A percentile compares a stretch with the other conserved stretches of the same genome.
phyloP scores from a whole-genome alignment of 2,113 vertebrate genomes.

The Mormyrus lacerda region DNA sequence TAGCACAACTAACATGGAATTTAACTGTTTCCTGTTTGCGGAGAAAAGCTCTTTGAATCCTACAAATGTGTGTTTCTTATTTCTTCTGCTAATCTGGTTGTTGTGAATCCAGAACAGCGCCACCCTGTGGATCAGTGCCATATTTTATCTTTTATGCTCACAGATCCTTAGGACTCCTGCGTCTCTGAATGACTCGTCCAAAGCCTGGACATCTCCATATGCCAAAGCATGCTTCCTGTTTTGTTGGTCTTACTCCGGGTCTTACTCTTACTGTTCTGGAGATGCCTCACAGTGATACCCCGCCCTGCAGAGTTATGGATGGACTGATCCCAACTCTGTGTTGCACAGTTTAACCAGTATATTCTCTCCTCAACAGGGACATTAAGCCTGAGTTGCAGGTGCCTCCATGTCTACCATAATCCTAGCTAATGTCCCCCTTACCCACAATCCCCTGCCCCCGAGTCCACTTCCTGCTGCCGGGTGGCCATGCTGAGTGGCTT shows the following conservation, averaged over 20 bases:
- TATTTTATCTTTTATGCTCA: not conserved
- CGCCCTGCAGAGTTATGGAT: not conserved
- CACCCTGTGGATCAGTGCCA: not conserved
- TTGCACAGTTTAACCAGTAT: not conserved
- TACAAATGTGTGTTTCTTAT: not conserved
- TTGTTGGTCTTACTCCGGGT: not conserved
- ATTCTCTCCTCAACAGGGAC: not conserved
- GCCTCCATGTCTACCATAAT: not conserved
- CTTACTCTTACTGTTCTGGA: too few species aligned
- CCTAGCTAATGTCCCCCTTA: not conserved
- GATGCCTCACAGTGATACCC: not conserved
- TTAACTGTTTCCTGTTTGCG: not conserved
- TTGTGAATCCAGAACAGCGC: not conserved
- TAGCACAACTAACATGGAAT: not conserved
- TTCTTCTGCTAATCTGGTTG: not conserved
- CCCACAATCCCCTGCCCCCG: not conserved
- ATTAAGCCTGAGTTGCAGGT: not conserved
- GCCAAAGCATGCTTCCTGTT: not conserved
- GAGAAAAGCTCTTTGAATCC: not conserved
- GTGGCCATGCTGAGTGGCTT: constrained; percentile 69
- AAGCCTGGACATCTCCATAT: not conserved
- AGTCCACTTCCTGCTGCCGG: not conserved
- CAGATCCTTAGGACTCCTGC: not conserved
- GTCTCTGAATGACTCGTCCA: not conserved
- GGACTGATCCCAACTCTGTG: not conserved